Evolutionary conservation across 1,140 invertebrate genomes (phyloP), one percentile per base, ranked within the genome.

Genomic region (Brachionus plicatilis): DNA sequence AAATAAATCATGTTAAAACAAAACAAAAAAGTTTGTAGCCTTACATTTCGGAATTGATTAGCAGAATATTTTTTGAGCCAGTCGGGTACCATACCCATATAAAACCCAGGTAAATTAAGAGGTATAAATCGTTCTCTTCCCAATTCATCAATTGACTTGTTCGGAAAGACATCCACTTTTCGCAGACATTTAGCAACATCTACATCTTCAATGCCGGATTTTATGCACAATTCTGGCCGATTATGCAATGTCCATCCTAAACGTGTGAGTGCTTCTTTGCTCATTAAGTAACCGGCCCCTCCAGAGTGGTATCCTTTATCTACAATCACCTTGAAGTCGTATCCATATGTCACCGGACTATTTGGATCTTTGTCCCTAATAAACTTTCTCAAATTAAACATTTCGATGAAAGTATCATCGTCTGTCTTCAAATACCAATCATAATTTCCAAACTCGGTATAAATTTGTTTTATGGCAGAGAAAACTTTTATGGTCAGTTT

Each of bases 361-460:
- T 60, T 43, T 6, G 53, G 53, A 45, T 82, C 76, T 85, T 87
- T 85, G 8, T 86, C 82, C 14, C 83, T 85, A 29, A 90, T 84
- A 66, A 90, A 87, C 68, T 87, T 85, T 29, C 89, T 86, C 12
- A 91, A 85, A 86, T 91, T 91, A 86, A 91, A 90, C 29, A 91
- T 80, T 9, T 91, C 88, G 12, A 93, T 93, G 91, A 90, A 96
- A 90, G 95, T 96, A 88, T 97, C 95, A 89, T 96, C 95, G 87
- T 97, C 95, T 37, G 95, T 95, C 89, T 97, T 97, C 85, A 97
- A 90, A 88, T 96, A 96, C 95, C 95, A 97, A 89, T 97, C 95
- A 27, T 65, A 82, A 43, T 41, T 41, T 3, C 43, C 29, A 47
- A 43, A 82, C 9, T 82, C 50, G 12, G 27, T 47, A 20, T 65